Conservation (phyloP, 2,888 invertebrate genomes). For the Drosophila fungiperda region DNA sequence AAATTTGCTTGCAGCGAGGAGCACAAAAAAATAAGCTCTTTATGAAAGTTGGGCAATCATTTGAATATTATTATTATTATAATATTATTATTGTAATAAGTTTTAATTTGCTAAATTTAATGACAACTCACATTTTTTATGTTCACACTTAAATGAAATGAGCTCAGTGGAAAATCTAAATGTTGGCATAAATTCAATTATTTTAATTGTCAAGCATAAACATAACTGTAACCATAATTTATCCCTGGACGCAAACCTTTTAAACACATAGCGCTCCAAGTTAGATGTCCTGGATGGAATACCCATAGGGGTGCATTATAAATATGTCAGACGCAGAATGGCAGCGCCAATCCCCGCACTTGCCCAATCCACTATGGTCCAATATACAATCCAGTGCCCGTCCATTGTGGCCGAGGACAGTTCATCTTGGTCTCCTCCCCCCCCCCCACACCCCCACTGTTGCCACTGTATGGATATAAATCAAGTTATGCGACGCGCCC, state of each 20-base stretch:
- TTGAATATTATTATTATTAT: too few relatives aligned
- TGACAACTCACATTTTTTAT: not conserved
- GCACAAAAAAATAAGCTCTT: too few relatives aligned
- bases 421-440: slow-evolving; percentile 18
- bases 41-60: too few relatives aligned
- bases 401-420: not conserved
- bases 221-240: not conserved
- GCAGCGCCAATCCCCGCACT: slow-evolving; percentile 25
- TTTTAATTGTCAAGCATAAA: slow-evolving; percentile 1
- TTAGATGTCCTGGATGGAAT: not conserved
- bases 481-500: slow-evolving; percentile 52
- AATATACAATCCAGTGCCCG: slow-evolving; percentile 5
- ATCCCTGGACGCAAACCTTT: not conserved
- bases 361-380: slow-evolving; percentile 17
- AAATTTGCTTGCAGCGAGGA: too few relatives aligned
- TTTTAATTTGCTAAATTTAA: not conserved
- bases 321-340: slow-evolving; percentile 39
- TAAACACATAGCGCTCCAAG: slow-evolving; percentile 8
- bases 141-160: not conserved
- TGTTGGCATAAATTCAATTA: not conserved
- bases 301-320: slow-evolving; percentile 24
- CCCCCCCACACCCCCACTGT: not conserved
- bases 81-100: too few relatives aligned
- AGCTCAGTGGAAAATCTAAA: not conserved
- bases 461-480: slow-evolving; percentile 36